A percentile compares a stretch with the other conserved stretches of the same genome.
Evolutionary conservation across 2,888 invertebrate genomes (phyloP).

Genomic region (Agrilus mali): DNA sequence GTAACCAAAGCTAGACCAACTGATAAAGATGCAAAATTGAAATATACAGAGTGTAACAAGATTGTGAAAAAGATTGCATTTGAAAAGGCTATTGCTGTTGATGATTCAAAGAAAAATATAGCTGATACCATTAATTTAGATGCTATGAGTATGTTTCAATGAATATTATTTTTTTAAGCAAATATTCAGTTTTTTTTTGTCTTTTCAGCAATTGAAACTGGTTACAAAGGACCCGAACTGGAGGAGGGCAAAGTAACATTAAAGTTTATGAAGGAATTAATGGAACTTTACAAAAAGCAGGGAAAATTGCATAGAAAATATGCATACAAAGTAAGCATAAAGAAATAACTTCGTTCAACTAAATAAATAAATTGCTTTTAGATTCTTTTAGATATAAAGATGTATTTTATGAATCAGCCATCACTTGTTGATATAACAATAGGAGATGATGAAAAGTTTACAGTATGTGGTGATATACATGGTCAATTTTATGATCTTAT

Average conservation of each 20-base stretch:
- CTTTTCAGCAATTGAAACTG: constrained; percentile 77
- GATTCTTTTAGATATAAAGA: constrained; percentile 86
- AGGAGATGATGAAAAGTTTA: constrained; percentile 80
- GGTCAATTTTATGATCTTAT: constrained; percentile 97
- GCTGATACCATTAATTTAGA: constrained; percentile 84
- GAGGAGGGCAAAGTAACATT: constrained; percentile 79
- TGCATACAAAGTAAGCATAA: constrained; percentile 77
- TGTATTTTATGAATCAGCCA: constrained; percentile 70
- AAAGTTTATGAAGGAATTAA: constrained; percentile 78
- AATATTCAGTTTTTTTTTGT: constrained; percentile 18
- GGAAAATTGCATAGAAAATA: constrained; percentile 92
- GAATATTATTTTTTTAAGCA: neutral
- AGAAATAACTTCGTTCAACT: neutral
- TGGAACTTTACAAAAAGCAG: constrained; percentile 82
- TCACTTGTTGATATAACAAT: constrained; percentile 85
- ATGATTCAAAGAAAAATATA: constrained; percentile 75
- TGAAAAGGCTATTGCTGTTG: constrained; percentile 91
- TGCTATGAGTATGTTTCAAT: constrained; percentile 61
- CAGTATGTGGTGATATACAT: constrained; percentile 97
- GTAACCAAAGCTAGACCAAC: constrained; percentile 85
- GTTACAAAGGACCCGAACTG: constrained; percentile 83
- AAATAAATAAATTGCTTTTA: constrained; percentile 32
- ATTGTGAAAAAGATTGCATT: constrained; percentile 91
- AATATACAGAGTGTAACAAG: constrained; percentile 90
- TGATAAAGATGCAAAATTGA: constrained; percentile 87